Percentiles rank a stretch among this genome's conserved stretches.
Conservation (phyloP, 2,888 invertebrate species). For the Apamea epomidion region DNA sequence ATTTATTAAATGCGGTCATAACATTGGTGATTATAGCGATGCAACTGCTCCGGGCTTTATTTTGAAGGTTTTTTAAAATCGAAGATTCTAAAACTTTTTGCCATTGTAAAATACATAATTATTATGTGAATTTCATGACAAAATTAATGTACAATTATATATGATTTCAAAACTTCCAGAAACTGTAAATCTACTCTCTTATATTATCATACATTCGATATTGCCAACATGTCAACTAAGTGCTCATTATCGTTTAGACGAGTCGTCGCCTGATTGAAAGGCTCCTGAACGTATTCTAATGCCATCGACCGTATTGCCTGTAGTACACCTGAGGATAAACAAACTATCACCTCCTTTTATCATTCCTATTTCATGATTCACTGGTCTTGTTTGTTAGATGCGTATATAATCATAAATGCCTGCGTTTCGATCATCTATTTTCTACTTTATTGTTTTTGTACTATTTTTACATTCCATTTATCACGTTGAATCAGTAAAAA, state of each 20-base stretch:
- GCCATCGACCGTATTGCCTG: conserved; percentile 10
- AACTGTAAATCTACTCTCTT: neutral
- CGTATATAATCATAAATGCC: conserved; percentile 44
- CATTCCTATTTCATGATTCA: conserved; percentile 21
- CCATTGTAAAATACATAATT: too few species aligned
- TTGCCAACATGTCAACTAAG: neutral
- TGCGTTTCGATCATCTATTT: conserved; percentile 50
- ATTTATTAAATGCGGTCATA: conserved; percentile 16
- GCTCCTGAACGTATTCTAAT: conserved; percentile 5
- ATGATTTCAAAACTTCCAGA: conserved; percentile 5
- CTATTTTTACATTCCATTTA: conserved; percentile 19
- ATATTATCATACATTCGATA: neutral
- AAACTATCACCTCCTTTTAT: conserved; percentile 27
- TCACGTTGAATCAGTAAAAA: conserved; percentile 30
- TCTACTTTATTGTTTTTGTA: conserved; percentile 37
- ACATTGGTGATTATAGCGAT: conserved; percentile 12
- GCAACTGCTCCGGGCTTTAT: neutral
- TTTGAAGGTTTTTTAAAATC: conserved; percentile 7
- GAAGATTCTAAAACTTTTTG: neutral
- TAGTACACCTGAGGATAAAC: neutral
- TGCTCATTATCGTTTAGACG: neutral
- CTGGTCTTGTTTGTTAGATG: conserved; percentile 33
- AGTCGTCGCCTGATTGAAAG: conserved; percentile 19
- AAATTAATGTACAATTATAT: neutral
- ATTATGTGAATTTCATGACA: neutral